A percentile compares a stretch with the other conserved stretches of the same genome.
Conservation (phyloP, 2,888 invertebrate species). For the Drosophila pegasa region DNA sequence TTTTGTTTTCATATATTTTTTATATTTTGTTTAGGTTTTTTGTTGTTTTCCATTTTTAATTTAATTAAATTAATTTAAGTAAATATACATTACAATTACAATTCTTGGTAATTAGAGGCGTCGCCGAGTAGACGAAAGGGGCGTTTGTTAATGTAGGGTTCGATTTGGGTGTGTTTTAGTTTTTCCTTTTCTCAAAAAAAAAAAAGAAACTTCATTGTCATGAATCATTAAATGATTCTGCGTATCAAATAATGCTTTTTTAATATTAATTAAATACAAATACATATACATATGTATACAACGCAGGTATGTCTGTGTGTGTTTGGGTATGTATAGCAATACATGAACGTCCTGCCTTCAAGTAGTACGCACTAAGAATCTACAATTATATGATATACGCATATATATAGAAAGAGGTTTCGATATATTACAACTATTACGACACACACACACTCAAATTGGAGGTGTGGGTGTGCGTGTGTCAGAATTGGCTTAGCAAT, state of each 20-base stretch:
- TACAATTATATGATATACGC: conserved; percentile 11
- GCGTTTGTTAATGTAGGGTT: background rate
- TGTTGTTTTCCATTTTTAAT: conserved; percentile 47
- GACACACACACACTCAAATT: conserved; percentile 21
- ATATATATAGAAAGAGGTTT: conserved; percentile 13
- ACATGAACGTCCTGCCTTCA: conserved; percentile 1
- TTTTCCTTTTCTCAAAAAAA: conserved; percentile 3
- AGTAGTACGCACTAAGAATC: conserved; percentile 3
- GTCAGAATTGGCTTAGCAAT: conserved; percentile 23
- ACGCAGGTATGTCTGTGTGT: conserved; percentile 14
- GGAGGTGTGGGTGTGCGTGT: background rate
- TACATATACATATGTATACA: conserved; percentile 36
- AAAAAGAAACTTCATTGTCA: conserved; percentile 30
- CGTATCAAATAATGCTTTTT: conserved; percentile 50
- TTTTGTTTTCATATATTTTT: conserved; percentile 45
- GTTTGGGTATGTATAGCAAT: conserved; percentile 14
- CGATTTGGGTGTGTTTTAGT: conserved; percentile 7
- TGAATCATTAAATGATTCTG: conserved; percentile 28
- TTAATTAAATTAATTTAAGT: conserved; percentile 68
- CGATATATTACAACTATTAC: conserved; percentile 5
- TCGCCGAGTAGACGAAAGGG: background rate
- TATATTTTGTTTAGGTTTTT: conserved; percentile 46
- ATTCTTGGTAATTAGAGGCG: conserved; percentile 34
- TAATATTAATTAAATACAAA: conserved; percentile 62
- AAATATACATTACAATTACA: conserved; percentile 64